Conservation (phyloP, 2,797 vertebrate species). For the Gymnoscopelus microlampas region DNA sequence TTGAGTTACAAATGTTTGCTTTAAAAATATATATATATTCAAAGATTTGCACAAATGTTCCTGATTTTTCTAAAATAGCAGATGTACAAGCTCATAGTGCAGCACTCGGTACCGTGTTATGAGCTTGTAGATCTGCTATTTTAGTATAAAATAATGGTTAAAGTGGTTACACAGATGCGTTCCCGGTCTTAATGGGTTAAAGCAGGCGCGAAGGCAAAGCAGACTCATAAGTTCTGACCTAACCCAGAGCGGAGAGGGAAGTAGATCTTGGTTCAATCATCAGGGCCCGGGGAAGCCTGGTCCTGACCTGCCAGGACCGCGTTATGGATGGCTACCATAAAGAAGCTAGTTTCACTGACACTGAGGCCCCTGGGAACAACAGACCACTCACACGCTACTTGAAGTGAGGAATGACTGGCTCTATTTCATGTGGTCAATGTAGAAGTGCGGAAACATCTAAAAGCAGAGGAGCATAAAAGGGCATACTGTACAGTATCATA, state of each 20-base stretch:
- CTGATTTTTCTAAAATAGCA: no score
- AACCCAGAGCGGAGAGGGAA: conserved; percentile 32
- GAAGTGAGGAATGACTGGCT: conserved; percentile 37
- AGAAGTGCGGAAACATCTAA: conserved; percentile 21
- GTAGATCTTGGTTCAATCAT: conserved; percentile 53
- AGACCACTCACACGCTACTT: conserved; percentile 56
- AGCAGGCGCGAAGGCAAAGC: conserved; percentile 43
- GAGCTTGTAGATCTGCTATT: no score
- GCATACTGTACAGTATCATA: neutral
- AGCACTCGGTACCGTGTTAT: no score
- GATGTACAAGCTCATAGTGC: no score
- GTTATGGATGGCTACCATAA: conserved; percentile 68
- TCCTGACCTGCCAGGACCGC: conserved; percentile 32
- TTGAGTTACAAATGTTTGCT: no score
- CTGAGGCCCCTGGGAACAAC: conserved; percentile 39
- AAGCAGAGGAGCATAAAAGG: conserved; percentile 16
- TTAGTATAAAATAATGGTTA: no score
- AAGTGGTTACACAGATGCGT: no score
- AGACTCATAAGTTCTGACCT: conserved; percentile 37
- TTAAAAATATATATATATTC: no score
- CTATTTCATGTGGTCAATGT: conserved; percentile 39
- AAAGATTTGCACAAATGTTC: no score
- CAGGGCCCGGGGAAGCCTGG: conserved; percentile 41
- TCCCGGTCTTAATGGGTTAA: conserved; percentile 22
- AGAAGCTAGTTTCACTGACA: conserved; percentile 62